These are phyloP conservation scores for Griposia aprilina DNA, from an alignment of 2,888 invertebrate genomes.

Conservation along the genomic window DNA sequence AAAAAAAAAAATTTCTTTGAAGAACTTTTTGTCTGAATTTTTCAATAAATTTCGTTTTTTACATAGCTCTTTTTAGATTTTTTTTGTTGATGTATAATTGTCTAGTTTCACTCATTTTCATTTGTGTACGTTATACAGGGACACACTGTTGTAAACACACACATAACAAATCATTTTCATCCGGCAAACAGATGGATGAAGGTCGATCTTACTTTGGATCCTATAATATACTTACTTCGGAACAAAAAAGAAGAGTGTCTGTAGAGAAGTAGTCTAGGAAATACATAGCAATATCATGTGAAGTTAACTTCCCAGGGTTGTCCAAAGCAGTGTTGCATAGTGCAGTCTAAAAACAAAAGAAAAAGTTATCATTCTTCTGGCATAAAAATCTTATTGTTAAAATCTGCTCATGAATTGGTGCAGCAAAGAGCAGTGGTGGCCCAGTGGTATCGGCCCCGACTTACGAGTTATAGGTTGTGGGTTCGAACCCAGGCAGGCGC, in stretches of 20 bases:
- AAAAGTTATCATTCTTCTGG: neutral
- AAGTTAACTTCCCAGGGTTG: conserved; percentile 96
- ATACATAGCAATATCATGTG: conserved; percentile 94
- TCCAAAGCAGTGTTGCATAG: conserved; percentile 97
- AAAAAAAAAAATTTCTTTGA: too few relatives aligned
- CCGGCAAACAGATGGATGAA: neutral
- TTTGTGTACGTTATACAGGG: too few relatives aligned
- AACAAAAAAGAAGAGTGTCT: conserved; percentile 95
- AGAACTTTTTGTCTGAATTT: too few relatives aligned
- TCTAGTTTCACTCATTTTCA: too few relatives aligned
- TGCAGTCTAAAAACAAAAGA: conserved; percentile 92
- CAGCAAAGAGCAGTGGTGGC: too few relatives aligned
- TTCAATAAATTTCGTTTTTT: too few relatives aligned
- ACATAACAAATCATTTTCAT: neutral
- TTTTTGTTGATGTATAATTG: too few relatives aligned
- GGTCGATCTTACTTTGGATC: neutral
- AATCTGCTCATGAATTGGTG: neutral
- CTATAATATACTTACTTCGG: conserved; percentile 90
- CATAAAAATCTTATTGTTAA: neutral
- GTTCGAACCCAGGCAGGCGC: too few relatives aligned
- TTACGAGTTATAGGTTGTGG: too few relatives aligned
- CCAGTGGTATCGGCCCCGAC: too few relatives aligned
- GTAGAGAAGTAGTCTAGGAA: conserved; percentile 95
- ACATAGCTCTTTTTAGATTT: too few relatives aligned
- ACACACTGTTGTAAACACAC: neutral